Evolutionary conservation across 1,140 invertebrate species (phyloP).

Genomic region (Cydia strobilella): DNA sequence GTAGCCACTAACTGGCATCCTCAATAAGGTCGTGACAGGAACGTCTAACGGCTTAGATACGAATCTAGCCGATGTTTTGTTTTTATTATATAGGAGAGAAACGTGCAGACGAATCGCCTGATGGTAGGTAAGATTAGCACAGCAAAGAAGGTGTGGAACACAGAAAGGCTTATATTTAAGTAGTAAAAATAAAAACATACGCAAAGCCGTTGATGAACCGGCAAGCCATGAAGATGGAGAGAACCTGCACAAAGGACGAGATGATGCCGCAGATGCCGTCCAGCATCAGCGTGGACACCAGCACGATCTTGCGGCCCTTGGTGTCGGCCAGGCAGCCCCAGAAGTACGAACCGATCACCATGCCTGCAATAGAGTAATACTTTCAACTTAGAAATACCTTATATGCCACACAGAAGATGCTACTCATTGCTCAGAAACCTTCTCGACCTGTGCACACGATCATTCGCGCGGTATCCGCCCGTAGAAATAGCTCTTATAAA

Average conservation of each 20-base stretch:
- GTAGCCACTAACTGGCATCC: no score
- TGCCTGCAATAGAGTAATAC: constrained; percentile 81
- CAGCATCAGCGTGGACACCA: constrained; percentile 88
- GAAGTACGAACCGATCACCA: constrained; percentile 94
- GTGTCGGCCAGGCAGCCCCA: constrained; percentile 94
- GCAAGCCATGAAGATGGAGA: constrained; percentile 87
- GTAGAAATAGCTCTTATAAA: no score
- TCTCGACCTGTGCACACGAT: no score
- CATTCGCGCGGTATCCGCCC: no score
- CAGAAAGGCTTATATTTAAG: constrained; percentile 52
- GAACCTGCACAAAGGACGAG: constrained; percentile 88
- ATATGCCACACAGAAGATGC: constrained; percentile 1
- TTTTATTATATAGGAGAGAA: no score
- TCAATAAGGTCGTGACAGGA: no score
- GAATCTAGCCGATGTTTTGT: no score
- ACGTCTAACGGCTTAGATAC: no score
- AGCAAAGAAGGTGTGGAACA: background rate
- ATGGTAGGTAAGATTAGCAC: no score
- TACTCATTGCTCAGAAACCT: no score
- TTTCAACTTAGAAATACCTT: background rate
- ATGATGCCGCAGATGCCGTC: constrained; percentile 88
- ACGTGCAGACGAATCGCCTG: no score
- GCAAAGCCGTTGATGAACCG: constrained; percentile 92
- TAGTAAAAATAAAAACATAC: constrained; percentile 81
- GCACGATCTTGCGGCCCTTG: constrained; percentile 87